Conservation (phyloP, 2,797 vertebrate species). For the Phyllotis vaccarum region DNA sequence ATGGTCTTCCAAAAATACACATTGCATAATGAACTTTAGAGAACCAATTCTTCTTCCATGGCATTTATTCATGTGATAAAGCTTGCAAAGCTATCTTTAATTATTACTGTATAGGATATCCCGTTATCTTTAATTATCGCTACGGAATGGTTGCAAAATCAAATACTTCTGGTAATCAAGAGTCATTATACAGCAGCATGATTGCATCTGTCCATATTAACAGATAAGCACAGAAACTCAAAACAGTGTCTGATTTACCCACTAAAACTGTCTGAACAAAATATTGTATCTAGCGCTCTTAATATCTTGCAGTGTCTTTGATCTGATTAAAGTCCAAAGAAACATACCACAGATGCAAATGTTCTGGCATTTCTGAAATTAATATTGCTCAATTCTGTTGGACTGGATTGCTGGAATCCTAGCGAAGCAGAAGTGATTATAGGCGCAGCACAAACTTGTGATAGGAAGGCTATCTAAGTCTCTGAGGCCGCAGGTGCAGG, state of each 20-base stretch:
- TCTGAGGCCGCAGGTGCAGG: constrained; percentile 90
- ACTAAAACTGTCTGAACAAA: constrained; percentile 89
- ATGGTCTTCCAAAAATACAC: constrained; percentile 73
- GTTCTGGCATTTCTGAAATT: constrained; percentile 88
- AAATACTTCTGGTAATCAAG: constrained; percentile 90
- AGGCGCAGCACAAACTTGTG: constrained; percentile 86
- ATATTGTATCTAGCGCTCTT: constrained; percentile 89
- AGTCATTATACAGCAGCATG: constrained; percentile 89
- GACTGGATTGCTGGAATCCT: constrained; percentile 84
- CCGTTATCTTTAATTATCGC: constrained; percentile 91
- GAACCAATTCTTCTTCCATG: constrained; percentile 76
- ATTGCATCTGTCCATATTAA: constrained; percentile 91
- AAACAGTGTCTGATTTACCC: constrained; percentile 88
- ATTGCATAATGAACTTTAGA: constrained; percentile 76
- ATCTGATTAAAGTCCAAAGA: constrained; percentile 91
- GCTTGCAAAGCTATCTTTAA: constrained; percentile 86
- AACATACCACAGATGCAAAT: constrained; percentile 89
- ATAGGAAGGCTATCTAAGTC: constrained; percentile 86
- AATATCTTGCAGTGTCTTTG: constrained; percentile 88
- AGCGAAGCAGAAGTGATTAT: constrained; percentile 88
- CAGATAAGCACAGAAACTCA: constrained; percentile 89
- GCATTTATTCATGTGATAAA: constrained; percentile 85
- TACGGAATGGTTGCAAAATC: constrained; percentile 88
- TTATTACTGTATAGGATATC: constrained; percentile 87
- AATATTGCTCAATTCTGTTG: constrained; percentile 86